Evolutionary conservation across 2,797 vertebrate species (phyloP).

Genomic region (Columba guinea): DNA sequence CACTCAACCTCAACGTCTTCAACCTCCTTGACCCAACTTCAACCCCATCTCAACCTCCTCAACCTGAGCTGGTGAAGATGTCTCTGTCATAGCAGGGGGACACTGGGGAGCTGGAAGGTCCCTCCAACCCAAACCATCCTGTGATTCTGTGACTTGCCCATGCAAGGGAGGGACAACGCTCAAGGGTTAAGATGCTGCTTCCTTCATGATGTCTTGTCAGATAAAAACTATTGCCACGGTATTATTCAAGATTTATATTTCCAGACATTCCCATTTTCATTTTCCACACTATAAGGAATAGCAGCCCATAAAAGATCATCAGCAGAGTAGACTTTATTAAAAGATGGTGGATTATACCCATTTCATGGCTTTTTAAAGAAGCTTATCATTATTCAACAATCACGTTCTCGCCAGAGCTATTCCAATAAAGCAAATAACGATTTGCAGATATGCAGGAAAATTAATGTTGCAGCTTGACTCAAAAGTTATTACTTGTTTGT

Average conservation of each 20-base stretch:
- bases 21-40: no score
- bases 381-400: conserved; percentile 10
- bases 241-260: neutral
- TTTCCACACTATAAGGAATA: neutral
- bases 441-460: neutral
- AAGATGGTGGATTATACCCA: neutral
- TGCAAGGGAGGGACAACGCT: neutral
- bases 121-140: no score
- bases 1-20: no score
- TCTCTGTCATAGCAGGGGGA: no score
- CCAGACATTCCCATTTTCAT: neutral
- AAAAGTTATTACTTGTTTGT: neutral
- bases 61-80: no score
- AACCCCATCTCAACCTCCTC: no score
- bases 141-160: no score
- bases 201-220: fast-evolving
- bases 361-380: neutral
- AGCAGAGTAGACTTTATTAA: neutral
- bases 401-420: neutral
- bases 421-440: neutral
- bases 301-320: neutral
- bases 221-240: neutral
- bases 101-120: no score
- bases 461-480: neutral
- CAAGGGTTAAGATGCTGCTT: no score